phyloP scores from a whole-genome alignment of 2,113 vertebrate species.

The Hypomesus transpacificus region DNA sequence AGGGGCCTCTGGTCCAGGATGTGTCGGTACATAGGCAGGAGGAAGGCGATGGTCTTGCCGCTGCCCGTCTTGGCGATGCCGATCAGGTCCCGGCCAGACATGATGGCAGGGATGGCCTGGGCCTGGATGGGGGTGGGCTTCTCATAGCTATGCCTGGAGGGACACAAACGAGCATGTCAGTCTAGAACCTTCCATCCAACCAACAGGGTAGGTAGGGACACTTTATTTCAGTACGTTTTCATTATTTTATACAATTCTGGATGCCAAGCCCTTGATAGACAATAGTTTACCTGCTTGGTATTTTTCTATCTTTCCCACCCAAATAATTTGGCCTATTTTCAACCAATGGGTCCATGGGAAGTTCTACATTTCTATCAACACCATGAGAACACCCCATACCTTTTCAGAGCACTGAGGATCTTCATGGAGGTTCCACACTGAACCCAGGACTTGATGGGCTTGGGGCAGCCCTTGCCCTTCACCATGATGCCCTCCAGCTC shows the following conservation, averaged over 20 bases:
- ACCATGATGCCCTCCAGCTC: constrained; percentile 94
- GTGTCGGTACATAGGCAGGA: constrained; percentile 97
- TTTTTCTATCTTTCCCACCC: too few relatives aligned
- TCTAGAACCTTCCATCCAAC: not conserved
- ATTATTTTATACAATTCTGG: too few relatives aligned
- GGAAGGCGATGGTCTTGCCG: constrained; percentile 96
- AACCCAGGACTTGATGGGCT: constrained; percentile 98
- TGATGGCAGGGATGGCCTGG: constrained; percentile 96
- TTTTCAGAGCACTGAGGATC: constrained; percentile 90
- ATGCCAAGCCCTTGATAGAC: not conserved
- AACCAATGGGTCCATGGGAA: too few relatives aligned
- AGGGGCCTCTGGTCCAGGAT: constrained; percentile 95
- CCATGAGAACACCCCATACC: constrained; percentile 72
- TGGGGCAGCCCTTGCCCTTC: constrained; percentile 96
- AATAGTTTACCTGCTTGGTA: not conserved
- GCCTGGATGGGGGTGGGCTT: constrained; percentile 96
- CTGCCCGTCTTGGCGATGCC: constrained; percentile 98
- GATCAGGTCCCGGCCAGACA: constrained; percentile 94
- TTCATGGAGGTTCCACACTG: constrained; percentile 99
- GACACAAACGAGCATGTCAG: not conserved
- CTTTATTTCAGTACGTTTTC: too few relatives aligned
- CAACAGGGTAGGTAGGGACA: too few relatives aligned
- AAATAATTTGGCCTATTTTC: not conserved
- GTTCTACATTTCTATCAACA: too few relatives aligned
- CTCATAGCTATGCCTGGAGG: constrained; percentile 86